Conservation (phyloP, 2,113 vertebrate species). For the Myotis brandtii region DNA sequence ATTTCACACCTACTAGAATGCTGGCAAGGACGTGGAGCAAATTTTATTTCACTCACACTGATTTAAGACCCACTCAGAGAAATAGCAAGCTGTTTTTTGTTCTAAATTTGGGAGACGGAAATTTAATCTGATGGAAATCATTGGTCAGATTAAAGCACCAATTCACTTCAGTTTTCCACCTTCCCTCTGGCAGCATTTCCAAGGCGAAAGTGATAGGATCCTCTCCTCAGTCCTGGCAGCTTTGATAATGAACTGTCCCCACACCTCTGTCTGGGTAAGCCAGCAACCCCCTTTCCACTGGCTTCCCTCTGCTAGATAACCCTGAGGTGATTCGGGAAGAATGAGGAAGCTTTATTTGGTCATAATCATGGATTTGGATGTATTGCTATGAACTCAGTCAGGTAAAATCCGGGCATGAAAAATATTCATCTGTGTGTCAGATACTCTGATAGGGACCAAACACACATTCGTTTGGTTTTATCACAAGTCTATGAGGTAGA, state of each 20-base stretch:
- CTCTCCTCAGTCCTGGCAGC: not conserved
- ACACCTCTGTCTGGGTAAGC: not conserved
- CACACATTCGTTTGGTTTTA: not conserved
- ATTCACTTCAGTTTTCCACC: conserved; percentile 1
- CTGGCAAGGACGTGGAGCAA: conserved; percentile 2
- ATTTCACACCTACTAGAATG: conserved; percentile 67
- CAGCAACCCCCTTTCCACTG: not conserved
- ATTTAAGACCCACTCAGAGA: conserved; percentile 57
- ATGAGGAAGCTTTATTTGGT: not conserved
- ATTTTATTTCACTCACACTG: conserved; percentile 45
- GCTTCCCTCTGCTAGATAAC: not conserved
- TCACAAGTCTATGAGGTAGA: not conserved
- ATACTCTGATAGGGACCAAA: not conserved
- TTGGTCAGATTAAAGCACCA: conserved; percentile 52
- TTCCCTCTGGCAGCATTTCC: not conserved
- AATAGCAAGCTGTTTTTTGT: conserved; percentile 39
- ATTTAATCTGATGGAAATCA: conserved; percentile 63
- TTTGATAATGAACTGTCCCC: conserved; percentile 13
- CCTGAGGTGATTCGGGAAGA: not conserved
- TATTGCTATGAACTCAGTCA: not conserved
- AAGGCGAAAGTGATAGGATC: not conserved
- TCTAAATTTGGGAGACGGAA: conserved; percentile 65
- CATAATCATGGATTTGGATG: not conserved
- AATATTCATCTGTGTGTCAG: not conserved
- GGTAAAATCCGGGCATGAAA: not conserved